phyloP scores from a whole-genome alignment of 2,888 invertebrate species.

The Periphyllus acericola region DNA sequence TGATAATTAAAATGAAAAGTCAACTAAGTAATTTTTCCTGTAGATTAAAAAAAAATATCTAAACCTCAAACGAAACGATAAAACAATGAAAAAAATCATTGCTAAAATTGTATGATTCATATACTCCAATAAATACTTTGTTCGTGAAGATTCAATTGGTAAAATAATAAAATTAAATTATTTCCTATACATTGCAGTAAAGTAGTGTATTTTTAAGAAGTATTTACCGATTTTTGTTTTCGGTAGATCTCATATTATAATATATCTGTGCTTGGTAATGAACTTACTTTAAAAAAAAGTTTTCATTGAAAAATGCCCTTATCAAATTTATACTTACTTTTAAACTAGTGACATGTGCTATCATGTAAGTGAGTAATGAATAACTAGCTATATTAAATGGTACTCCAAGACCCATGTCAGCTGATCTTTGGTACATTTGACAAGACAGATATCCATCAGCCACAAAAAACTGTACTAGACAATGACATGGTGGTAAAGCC shows the following conservation, averaged over 20 bases:
- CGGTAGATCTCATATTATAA: too few relatives aligned
- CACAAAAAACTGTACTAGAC: constrained; percentile 94
- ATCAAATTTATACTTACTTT: constrained; percentile 71
- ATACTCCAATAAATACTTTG: too few relatives aligned
- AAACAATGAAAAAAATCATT: too few relatives aligned
- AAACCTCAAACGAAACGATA: too few relatives aligned
- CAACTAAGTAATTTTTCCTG: too few relatives aligned
- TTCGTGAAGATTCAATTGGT: too few relatives aligned
- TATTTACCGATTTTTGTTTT: background rate
- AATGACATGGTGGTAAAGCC: constrained; percentile 98
- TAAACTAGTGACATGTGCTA: constrained; percentile 91
- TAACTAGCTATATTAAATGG: constrained; percentile 99
- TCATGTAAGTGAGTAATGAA: constrained; percentile 91
- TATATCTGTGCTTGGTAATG: too few relatives aligned
- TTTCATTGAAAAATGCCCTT: background rate
- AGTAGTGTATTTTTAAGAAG: background rate
- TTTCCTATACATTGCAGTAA: too few relatives aligned
- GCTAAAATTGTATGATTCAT: too few relatives aligned
- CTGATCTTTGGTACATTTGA: constrained; percentile 94
- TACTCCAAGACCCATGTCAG: constrained; percentile 98
- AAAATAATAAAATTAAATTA: too few relatives aligned
- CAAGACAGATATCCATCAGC: constrained; percentile 85
- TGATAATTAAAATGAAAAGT: too few relatives aligned
- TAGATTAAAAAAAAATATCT: too few relatives aligned
- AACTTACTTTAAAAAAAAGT: background rate